A percentile compares a stretch with the other conserved stretches of the same genome.
Evolutionary conservation across 2,113 vertebrate genomes (phyloP).

Genomic region (Pituophis catenifer): DNA sequence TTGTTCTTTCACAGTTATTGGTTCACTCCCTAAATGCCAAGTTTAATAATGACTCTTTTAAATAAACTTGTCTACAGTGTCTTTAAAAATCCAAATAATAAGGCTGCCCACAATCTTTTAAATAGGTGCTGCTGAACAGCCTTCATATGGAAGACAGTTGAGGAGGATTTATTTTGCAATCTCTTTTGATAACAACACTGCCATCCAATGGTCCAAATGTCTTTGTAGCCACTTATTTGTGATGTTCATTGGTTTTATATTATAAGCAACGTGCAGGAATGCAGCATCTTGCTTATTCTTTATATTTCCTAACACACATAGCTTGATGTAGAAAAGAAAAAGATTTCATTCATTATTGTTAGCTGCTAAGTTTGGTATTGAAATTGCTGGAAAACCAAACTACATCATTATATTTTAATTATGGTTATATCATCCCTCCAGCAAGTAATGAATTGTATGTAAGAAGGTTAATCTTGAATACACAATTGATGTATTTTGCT

Average conservation of each 20-base stretch:
- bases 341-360: not conserved
- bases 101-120: not conserved
- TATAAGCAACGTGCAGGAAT: not conserved
- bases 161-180: not conserved
- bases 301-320: not conserved
- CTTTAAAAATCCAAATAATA: not conserved
- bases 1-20: not conserved
- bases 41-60: not conserved
- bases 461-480: not conserved
- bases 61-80: not conserved
- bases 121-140: not conserved
- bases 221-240: not conserved
- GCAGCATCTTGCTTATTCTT: not conserved
- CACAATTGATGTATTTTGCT: not conserved
- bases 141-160: not conserved
- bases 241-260: not conserved
- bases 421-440: not conserved
- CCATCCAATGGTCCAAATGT: not conserved
- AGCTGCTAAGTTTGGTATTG: not conserved
- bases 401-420: not conserved
- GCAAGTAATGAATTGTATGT: not conserved
- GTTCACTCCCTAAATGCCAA: not conserved
- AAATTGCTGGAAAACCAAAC: not conserved
- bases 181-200: not conserved
- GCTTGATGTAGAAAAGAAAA: not conserved